Evolutionary conservation across 2,888 invertebrate genomes (phyloP), one percentile per base, ranked within the genome.

Genomic region (Volucella inflata): DNA sequence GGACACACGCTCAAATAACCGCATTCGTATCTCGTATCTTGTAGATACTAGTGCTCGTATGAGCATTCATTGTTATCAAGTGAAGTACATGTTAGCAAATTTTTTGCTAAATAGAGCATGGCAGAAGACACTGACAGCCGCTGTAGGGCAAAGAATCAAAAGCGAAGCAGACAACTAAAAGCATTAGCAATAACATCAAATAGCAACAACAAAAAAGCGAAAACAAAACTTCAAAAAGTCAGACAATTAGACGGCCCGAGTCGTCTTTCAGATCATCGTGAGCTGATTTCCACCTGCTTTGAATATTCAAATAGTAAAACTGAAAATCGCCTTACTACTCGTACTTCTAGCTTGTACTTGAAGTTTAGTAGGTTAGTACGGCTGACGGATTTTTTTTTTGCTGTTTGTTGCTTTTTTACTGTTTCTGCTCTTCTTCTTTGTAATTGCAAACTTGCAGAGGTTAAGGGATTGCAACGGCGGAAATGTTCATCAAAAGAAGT

Each of bases 231-330:
- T 46, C 76, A 76, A 85, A 81, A 81, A 85, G 80, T 77, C 80
- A 85, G 81, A 85, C 80, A 85, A 85, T 85, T 85, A 85, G 80
- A 85, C 85, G 80, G 76, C 72, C 79, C 70, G 80, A 80, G 80
- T 85, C 85, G 85, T 76, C 84, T 80, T 85, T 85, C 57, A 72
- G 85, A 85, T 85, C 80, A 81, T 77, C 85, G 80, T 85, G 85
- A 72, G 85, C 81, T 85, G 85, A 85, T 85, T 85, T 81, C 76
- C 85, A 85, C 85, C 80, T 85, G 85, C 77, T 80, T 81, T 85
- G 85, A 85, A 85, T 85, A 81, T 85, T 85, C 72, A 85, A 85
- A 72, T 72, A 85, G 85, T 68, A 81, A 81, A 85, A 85, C 76
- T 80, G 80, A 76, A 85, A 84, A 84, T 75, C 79, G 75, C 67